Evolutionary conservation across 1,140 invertebrate genomes (phyloP), one percentile per base, ranked within the genome.

Genomic region (Adelges cooleyi): DNA sequence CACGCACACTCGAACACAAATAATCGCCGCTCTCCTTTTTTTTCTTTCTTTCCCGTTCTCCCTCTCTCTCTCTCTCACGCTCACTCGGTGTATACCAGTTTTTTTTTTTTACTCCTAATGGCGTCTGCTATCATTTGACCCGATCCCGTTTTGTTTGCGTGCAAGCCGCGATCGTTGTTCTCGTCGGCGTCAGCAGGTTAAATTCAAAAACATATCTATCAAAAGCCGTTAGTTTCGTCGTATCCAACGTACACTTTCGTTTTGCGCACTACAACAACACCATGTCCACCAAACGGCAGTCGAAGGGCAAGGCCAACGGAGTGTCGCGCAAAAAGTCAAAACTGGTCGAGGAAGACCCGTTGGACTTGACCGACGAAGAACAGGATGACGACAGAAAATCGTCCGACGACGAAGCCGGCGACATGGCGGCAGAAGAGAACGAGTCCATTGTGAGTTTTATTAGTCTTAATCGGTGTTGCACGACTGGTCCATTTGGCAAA

Each of bases 331-430:
- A 67, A 65, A 67, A 51, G 38, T 25, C 33, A 65, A 77, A 77
- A 62, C 68, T 67, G 15, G 74, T 73, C 29, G 69, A 70, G 20
- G 78, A 78, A 68, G 68, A 70, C 9, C 71, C 71, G 17, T 77
- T 75, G 56, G 74, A 75, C 22, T 73, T 76, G 33, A 77, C 77
- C 65, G 56, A 62, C 15, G 56, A 62, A 13, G 77, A 77, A 48
- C 76, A 77, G 10, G 76, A 78, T 52, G 74, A 77, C 65, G 74
- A 77, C 66, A 75, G 77, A 51, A 72, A 75, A 53, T 75, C 77
- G 1, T 76, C 75, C 15, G 76, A 77, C 2, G 69, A 73, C 20
- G 76, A 78, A 18, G 76, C 75, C 49, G 74, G 73, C 27, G 46
- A 51, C 17, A 17, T 49, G 71, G 76, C 44, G 10, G 11, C 56